Base-by-base conservation (phyloP, 2,888 invertebrate species). In the Xestia rhomboidea region DNA sequence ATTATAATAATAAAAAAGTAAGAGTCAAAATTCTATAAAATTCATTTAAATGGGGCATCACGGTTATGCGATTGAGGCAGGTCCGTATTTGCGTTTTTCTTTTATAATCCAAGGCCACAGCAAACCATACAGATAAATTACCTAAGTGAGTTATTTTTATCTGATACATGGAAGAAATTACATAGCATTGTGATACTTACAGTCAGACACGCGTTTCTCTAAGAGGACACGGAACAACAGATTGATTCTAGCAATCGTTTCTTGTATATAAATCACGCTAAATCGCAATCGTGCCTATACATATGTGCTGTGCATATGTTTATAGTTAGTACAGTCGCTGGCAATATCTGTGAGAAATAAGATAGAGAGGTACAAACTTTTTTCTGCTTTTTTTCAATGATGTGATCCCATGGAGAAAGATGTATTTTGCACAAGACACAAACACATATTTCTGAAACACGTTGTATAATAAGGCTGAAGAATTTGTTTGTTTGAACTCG, bases 211-310 rank as follows among this genome's bases (percentile, higher is more conserved):
- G 34, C 87, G 69, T 54, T 46, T 49, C 46, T 51, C 72, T 71
- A 30, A 54, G 54, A 70, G 10, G 38, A 67, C 68, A 46, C 41
- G n/a, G 21, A 51, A 78, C 76, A 71, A 70, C 76, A 74, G 74
- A 74, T 82, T 73, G 71, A 0, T 68, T 64, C 79, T 73, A n/a
- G 44, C 24, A 34, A 24, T 13, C 13, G 46, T 44, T 38, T n/a
- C 46, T 30, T 46, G 41, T 64, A 79, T 79, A 69, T 79, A 84
- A 83, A 83, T 83, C 70, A 83, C 79, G n/a, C 49, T 86, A 72
- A 77, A 79, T 75, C 51, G 27, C 57, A 63, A 34, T 62, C 41
- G 44, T n/a, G 27, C 15, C 4, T 66, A 64, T n/a, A 57, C 5
- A n/a, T 54, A 49, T 15, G 24, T 71, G 21, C 34, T 62, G 41